Percentiles rank a stretch among this genome's conserved stretches.
Evolutionary conservation across 2,797 vertebrate genomes (phyloP).

Genomic region (Acipenser oxyrinchus): DNA sequence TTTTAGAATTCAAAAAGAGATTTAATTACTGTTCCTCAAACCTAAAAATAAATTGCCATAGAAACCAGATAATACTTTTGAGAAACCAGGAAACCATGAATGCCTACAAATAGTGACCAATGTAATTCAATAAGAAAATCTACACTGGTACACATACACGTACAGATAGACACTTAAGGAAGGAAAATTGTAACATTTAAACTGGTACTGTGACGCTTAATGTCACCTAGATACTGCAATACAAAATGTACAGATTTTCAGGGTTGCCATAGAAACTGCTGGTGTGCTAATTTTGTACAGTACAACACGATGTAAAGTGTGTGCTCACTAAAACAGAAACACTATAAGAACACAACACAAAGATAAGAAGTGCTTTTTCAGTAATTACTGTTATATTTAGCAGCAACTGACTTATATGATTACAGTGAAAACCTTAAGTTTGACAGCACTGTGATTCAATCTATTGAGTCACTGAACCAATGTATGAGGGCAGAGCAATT

Average conservation of each 20-base stretch:
- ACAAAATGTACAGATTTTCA: not conserved
- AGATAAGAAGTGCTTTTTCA: too few relatives aligned
- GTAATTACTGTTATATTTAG: too few relatives aligned
- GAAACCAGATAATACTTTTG: conserved; percentile 50
- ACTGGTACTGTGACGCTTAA: not conserved
- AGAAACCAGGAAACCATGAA: conserved; percentile 13
- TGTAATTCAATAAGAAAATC: conserved; percentile 4
- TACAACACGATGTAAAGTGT: not conserved
- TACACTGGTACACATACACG: conserved; percentile 1
- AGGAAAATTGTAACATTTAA: not conserved
- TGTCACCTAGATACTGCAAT: not conserved
- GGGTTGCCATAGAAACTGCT: not conserved
- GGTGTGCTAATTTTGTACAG: not conserved
- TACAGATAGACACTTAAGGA: conserved; percentile 1
- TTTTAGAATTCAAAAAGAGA: too few relatives aligned
- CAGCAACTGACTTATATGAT: too few relatives aligned
- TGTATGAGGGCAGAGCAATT: too few relatives aligned
- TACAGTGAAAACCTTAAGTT: too few relatives aligned
- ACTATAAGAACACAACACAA: too few relatives aligned
- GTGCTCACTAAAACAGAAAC: too few relatives aligned
- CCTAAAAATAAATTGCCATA: conserved; percentile 71
- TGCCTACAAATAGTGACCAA: conserved; percentile 7
- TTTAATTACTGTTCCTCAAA: too few relatives aligned
- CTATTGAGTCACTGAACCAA: too few relatives aligned
- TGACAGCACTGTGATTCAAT: too few relatives aligned